Base-by-base conservation (phyloP, 2,888 invertebrate species). In the Herminia tarsipennalis region DNA sequence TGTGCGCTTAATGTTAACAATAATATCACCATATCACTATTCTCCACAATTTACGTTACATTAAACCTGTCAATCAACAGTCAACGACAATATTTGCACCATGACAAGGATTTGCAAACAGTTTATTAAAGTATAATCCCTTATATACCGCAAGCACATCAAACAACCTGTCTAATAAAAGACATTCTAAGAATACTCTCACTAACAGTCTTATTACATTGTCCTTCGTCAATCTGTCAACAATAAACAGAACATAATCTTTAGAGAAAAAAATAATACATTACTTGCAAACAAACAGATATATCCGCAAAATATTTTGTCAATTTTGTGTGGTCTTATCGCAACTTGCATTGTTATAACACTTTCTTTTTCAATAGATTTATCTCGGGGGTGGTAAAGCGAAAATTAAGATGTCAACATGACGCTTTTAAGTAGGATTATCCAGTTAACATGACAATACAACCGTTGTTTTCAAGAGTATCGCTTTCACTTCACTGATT, bases 271-370 rank as follows among this genome's bases (percentile, higher is more conserved):
- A 74, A 71, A 64, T 61, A 71, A 66, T 62, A 73, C 78, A 68
- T 76, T 67, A 70, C 55, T 59, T 66, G 66, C 70, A 78, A 79
- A 81, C 78, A 83, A 83, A 80, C 51, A 54, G 41, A 33, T 66
- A 63, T 69, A 70, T 73, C 69, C 58, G 66, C 78, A 76, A 82
- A 89, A 91, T 90, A 89, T 90, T 90, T 88, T 87, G 90, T 75
- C 82, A 86, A 89, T 80, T 81, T 76, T 68, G 44, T 76, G 80
- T 86, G 89, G 90, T 88, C 86, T 83, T 68, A 83, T 78, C 74
- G 41, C 34, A n/a, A 46, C 40, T 35, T 50, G 56, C 58, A 58
- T 78, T 78, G 75, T 73, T 65, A 48, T 54, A 60, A 57, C 79
- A 83, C 80, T 82, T 82, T 81, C 81, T 78, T 81, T 79, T 73